Percentiles rank a stretch among this genome's conserved stretches.
These are phyloP conservation scores for Drosophila guanche DNA, from an alignment of 1,140 invertebrate species.

Conservation along the genomic window DNA sequence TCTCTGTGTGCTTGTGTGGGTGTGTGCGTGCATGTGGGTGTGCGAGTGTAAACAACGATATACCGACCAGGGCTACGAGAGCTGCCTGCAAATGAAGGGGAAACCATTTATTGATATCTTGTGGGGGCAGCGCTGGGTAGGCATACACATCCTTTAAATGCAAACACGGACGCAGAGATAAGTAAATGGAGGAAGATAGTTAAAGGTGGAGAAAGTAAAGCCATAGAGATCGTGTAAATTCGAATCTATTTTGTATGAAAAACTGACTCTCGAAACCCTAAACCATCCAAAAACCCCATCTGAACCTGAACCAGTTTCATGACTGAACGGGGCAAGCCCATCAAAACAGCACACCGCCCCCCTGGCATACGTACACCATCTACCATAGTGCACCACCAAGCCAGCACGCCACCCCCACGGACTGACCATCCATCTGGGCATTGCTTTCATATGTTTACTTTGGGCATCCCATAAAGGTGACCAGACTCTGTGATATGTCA, in stretches of 20 bases:
- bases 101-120: conserved; percentile 43
- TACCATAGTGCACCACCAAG: background rate
- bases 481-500: conserved; percentile 75
- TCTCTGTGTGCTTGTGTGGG: background rate
- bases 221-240: too few species aligned
- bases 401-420: background rate
- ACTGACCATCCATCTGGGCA: conserved; percentile 9
- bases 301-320: too few species aligned
- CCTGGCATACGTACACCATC: background rate
- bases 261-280: too few species aligned
- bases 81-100: conserved; percentile 33
- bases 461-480: conserved; percentile 69
- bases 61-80: conserved; percentile 35
- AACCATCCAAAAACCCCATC: too few species aligned
- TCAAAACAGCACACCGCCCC: too few species aligned
- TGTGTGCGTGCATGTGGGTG: conserved; percentile 3
- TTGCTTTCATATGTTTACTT: conserved; percentile 58
- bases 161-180: background rate
- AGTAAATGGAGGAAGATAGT: background rate
- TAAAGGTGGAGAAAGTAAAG: too few species aligned
- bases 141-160: background rate
- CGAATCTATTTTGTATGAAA: too few species aligned
- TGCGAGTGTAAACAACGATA: conserved; percentile 16
- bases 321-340: too few species aligned
- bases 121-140: background rate